A percentile compares a stretch with the other conserved stretches of the same genome.
Evolutionary conservation across 2,113 vertebrate genomes (phyloP).

Genomic region (Muntiacus muntjak): DNA sequence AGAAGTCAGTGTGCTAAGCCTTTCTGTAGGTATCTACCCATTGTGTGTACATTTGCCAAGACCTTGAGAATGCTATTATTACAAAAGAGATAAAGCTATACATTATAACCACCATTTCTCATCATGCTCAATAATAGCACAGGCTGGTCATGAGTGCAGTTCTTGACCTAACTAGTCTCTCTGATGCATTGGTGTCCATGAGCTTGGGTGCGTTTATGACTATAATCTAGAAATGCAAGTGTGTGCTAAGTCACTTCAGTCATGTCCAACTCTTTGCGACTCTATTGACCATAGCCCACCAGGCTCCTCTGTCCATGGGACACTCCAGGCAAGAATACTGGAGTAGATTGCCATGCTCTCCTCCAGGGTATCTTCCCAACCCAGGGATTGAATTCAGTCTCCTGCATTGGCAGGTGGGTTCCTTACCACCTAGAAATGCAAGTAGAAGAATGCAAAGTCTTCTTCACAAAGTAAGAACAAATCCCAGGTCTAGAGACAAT

Average conservation of each 20-base stretch:
- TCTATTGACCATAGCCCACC: not conserved
- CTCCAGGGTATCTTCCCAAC: not conserved
- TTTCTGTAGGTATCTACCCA: not conserved
- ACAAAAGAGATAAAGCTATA: not conserved
- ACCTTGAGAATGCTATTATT: not conserved
- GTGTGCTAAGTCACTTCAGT: not conserved
- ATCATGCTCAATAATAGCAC: not conserved
- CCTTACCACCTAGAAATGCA: not conserved
- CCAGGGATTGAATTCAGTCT: not conserved
- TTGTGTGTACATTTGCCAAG: not conserved
- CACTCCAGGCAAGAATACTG: not conserved
- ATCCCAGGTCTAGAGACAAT: not conserved
- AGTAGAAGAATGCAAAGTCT: not conserved
- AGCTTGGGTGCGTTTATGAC: not conserved
- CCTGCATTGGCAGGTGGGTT: not conserved
- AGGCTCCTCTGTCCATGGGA: not conserved
- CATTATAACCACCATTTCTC: not conserved
- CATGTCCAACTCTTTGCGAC: not conserved
- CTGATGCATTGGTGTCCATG: not conserved
- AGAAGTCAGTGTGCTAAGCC: not conserved
- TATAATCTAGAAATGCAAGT: not conserved
- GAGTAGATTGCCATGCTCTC: not conserved
- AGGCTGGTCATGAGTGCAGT: not conserved
- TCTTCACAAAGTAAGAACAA: conserved; percentile 18
- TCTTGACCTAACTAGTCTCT: not conserved